Evolutionary conservation across 2,888 invertebrate genomes (phyloP).

Genomic region (Caenorhabditis drosophilae): DNA sequence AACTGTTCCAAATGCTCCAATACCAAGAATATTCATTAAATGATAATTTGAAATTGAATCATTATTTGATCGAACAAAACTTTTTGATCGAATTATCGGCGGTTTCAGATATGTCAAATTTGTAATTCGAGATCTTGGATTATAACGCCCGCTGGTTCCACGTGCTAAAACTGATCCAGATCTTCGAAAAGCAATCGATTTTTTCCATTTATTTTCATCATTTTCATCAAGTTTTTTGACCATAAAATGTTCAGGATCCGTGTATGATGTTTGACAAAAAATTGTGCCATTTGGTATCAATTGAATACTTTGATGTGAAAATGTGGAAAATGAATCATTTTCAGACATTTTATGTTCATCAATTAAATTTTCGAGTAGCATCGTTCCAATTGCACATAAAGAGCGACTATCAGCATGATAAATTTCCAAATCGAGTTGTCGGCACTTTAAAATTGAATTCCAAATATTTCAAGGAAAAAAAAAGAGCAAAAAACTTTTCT

Average conservation of each 20-base stretch:
- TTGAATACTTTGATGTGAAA: constrained; percentile 12
- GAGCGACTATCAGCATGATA: constrained; percentile 34
- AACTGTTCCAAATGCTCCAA: constrained; percentile 30
- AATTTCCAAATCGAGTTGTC: constrained; percentile 28
- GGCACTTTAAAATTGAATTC: too few relatives aligned
- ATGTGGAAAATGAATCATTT: too few relatives aligned
- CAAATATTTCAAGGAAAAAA: too few relatives aligned
- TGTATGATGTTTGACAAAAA: constrained; percentile 28
- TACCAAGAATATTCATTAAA: constrained; percentile 13
- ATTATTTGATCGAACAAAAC: too few relatives aligned
- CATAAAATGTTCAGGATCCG: constrained; percentile 28
- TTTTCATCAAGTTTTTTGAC: constrained; percentile 11
- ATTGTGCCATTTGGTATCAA: constrained; percentile 26
- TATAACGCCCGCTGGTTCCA: background rate
- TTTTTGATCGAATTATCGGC: background rate
- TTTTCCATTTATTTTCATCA: constrained; percentile 5
- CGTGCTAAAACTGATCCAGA: background rate
- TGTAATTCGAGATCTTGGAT: background rate
- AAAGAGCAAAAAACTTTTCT: too few relatives aligned
- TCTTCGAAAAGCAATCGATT: constrained; percentile 14
- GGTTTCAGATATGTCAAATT: background rate
- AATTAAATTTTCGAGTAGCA: constrained; percentile 17
- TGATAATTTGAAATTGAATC: constrained; percentile 20
- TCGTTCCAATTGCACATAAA: constrained; percentile 32
- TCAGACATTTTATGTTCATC: too few relatives aligned